phyloP scores from a whole-genome alignment of 2,113 vertebrate genomes.

The Trogon surrucura region DNA sequence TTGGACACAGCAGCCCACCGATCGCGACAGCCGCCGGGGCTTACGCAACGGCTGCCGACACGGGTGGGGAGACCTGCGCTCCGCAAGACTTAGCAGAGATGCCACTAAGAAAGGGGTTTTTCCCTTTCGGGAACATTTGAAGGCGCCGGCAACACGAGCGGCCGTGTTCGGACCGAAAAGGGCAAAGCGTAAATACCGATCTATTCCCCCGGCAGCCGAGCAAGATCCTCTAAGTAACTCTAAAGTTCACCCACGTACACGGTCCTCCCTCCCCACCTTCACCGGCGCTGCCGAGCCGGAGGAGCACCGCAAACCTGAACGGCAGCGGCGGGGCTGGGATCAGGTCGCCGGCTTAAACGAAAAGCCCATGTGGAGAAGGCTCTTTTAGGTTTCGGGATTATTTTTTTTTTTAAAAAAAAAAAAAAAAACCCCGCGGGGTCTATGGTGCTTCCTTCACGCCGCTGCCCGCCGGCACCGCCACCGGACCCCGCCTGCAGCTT shows the following conservation, averaged over 20 bases:
- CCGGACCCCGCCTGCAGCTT: background rate
- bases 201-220: background rate
- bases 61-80: background rate
- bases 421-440: background rate
- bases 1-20: background rate
- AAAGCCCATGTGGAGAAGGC: fast-evolving
- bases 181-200: background rate
- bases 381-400: background rate
- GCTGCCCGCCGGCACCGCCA: background rate
- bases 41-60: slow-evolving; percentile 59
- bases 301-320: background rate
- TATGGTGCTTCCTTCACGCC: background rate
- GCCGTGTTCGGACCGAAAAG: background rate
- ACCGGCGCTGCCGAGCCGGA: background rate
- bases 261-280: background rate
- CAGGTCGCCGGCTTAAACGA: background rate
- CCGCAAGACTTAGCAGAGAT: background rate
- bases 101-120: background rate
- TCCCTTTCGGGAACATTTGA: background rate
- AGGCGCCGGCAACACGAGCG: background rate
- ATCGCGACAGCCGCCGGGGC: slow-evolving; percentile 20
- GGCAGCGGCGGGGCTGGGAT: background rate
- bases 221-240: background rate
- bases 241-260: background rate
- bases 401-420: background rate